Evolutionary conservation across 2,888 invertebrate genomes (phyloP), one percentile per base, ranked within the genome.

Genomic region (Platycheirus albimanus): DNA sequence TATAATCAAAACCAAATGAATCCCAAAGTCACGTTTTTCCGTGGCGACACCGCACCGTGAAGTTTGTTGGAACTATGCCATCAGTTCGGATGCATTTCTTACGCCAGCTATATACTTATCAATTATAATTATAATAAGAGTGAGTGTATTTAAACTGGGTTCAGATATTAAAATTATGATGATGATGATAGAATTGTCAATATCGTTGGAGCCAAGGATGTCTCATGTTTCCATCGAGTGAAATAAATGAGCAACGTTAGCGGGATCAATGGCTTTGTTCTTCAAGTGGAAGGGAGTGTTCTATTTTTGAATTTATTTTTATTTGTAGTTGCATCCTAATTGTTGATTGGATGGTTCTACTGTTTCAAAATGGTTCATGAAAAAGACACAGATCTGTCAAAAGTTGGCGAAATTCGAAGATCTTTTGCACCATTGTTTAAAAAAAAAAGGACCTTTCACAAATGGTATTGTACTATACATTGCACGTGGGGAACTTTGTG

Each of bases 1-100:
- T 11, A 13, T 13, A 66, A 24, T 15, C 28, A 71, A 30, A 19
- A 28, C 11, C n/a, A n/a, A n/a, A n/a, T n/a, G 13, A 49, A 66
- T 24, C 3, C 13, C 41, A 17, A 36, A 66, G 74, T 66, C 74
- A 74, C 66, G 74, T 61, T 74, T 74, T 49, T 49, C 28, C 28
- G 38, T 70, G 58, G 58, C 69, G 56, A 15, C 15, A 20, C 13
- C 10, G 15, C n/a, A n/a, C n/a, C 47, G 30, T 30, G 10, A 30
- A 45, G 11, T 30, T 61, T 33, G 10, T 61, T 61, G 61, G 61
- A 61, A 61, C 45, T n/a, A 43, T 61, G 61, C 61, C 61, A 61
- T 4, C 24, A 24, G 11, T 8, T 54, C 11, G 19, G 17, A 1
- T 33, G 17, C 4, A 17, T 33, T 33, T n/a, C 4, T 5, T 24